phyloP scores from a whole-genome alignment of 2,888 invertebrate genomes.

The Ormyrus nitidulus region DNA sequence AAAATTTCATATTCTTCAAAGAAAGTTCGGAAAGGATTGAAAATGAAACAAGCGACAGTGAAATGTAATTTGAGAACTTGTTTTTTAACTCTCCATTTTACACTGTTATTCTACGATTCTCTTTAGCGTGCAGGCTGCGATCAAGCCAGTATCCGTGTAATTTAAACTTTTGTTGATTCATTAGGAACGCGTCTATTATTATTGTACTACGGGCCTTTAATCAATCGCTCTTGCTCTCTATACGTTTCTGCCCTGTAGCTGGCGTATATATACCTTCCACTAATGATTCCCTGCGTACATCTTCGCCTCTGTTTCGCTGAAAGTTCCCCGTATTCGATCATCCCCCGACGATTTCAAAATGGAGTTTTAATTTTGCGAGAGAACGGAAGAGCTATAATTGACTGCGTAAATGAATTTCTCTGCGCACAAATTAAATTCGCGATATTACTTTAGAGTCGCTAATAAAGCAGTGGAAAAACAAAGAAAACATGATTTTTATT shows the following conservation, averaged over 20 bases:
- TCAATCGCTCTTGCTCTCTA: slow-evolving; percentile 40
- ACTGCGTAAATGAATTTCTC: too few species aligned
- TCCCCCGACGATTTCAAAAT: not conserved
- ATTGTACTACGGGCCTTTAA: slow-evolving; percentile 49
- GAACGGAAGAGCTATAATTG: too few species aligned
- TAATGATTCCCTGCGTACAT: slow-evolving; percentile 27
- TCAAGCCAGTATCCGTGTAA: slow-evolving; percentile 47
- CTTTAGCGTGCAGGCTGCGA: slow-evolving; percentile 41
- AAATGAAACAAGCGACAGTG: too few species aligned
- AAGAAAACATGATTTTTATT: too few species aligned
- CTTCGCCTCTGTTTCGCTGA: slow-evolving; percentile 16
- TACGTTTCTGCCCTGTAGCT: not conserved
- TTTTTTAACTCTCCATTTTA: slow-evolving; percentile 26
- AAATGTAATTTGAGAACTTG: not conserved
- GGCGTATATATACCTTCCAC: slow-evolving; percentile 10
- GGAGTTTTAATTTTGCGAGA: too few species aligned
- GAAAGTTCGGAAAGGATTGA: too few species aligned
- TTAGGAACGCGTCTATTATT: slow-evolving; percentile 56
- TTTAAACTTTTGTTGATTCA: slow-evolving; percentile 60
- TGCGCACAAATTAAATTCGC: too few species aligned
- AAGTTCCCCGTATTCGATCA: not conserved
- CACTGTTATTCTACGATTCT: slow-evolving; percentile 22
- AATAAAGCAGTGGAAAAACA: too few species aligned
- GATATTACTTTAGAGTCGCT: too few species aligned
- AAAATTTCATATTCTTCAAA: too few species aligned